phyloP scores from a whole-genome alignment of 2,888 invertebrate species.

The Thera obeliscata region DNA sequence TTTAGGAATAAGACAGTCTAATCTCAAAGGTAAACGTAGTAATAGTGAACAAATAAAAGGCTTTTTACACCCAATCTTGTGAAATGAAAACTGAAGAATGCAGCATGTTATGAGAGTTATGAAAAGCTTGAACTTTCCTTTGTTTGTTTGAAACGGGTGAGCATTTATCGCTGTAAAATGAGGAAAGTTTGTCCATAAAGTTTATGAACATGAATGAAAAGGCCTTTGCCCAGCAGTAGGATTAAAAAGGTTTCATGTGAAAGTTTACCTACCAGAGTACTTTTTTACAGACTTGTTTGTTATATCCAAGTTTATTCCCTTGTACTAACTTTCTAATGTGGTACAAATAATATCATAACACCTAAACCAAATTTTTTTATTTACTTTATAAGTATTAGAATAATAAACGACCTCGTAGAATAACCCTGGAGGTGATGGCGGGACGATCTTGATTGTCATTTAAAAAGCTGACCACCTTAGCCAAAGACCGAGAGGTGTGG shows the following conservation, averaged over 20 bases:
- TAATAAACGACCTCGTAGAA: too few species aligned
- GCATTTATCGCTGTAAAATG: conserved; percentile 29
- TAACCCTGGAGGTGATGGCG: too few species aligned
- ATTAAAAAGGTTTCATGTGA: conserved; percentile 2
- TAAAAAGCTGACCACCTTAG: too few species aligned
- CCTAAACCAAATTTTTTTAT: too few species aligned
- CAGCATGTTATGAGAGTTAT: conserved; percentile 44
- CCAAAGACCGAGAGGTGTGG: too few species aligned
- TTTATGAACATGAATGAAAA: conserved; percentile 7
- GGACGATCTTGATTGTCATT: too few species aligned
- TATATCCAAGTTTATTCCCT: too few species aligned
- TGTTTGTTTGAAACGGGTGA: conserved; percentile 42
- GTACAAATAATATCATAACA: too few species aligned
- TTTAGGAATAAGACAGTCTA: background rate
- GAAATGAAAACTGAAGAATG: conserved; percentile 26
- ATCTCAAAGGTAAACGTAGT: background rate
- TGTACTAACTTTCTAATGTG: too few species aligned
- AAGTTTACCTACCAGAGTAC: background rate
- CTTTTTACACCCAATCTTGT: conserved; percentile 6
- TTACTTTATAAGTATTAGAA: too few species aligned
- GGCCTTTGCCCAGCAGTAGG: conserved; percentile 4
- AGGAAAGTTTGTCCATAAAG: conserved; percentile 23
- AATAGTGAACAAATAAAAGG: background rate
- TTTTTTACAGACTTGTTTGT: too few species aligned
- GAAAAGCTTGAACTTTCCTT: conserved; percentile 54